A percentile compares a stretch with the other conserved stretches of the same genome.
These are phyloP conservation scores for Bubo bubo DNA, from an alignment of 2,113 vertebrate species.

Conservation along the genomic window DNA sequence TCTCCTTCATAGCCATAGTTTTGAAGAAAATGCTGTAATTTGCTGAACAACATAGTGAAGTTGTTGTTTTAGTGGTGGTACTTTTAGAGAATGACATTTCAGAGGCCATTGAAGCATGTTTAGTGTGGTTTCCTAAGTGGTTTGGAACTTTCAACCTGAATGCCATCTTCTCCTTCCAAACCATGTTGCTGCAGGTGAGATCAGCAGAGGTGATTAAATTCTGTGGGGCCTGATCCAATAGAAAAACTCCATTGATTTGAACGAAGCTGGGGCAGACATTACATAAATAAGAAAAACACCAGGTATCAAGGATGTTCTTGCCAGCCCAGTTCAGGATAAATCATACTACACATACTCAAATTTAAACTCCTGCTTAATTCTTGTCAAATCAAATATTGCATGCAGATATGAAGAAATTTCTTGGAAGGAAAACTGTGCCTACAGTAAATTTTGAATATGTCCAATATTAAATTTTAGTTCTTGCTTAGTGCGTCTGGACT, in stretches of 20 bases:
- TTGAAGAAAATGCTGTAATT: neutral
- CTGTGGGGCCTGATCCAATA: neutral
- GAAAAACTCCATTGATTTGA: neutral
- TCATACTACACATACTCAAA: neutral
- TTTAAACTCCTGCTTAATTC: neutral
- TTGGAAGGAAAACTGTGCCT: neutral
- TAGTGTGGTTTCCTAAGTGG: neutral
- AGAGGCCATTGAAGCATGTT: neutral
- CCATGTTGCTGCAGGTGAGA: neutral
- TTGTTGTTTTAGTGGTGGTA: neutral
- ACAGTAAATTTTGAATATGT: neutral
- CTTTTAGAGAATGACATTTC: neutral
- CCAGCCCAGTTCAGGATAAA: neutral
- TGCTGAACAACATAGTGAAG: neutral
- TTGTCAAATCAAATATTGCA: neutral
- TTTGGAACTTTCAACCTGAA: neutral
- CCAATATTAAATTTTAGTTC: neutral
- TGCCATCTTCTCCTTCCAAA: neutral
- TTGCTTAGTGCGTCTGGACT: neutral
- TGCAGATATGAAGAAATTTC: neutral
- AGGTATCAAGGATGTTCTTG: neutral
- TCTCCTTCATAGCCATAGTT: neutral
- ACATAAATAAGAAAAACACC: neutral
- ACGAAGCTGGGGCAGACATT: neutral
- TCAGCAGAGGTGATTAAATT: neutral